phyloP scores from a whole-genome alignment of 2,888 invertebrate species.

The Heliconius cydno region DNA sequence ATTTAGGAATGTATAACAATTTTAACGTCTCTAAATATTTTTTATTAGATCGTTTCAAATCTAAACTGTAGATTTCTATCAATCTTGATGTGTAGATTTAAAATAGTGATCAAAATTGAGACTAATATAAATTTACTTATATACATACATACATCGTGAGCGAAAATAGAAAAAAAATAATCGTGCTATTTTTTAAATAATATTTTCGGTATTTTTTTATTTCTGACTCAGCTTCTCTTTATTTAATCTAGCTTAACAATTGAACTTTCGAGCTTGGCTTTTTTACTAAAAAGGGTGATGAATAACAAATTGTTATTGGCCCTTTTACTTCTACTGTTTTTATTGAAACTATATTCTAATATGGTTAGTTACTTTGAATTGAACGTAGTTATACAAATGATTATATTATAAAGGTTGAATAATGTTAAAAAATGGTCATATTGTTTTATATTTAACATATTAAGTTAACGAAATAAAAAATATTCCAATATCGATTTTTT shows the following conservation, averaged over 20 bases:
- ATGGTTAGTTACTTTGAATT: background rate
- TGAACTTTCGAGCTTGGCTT: constrained; percentile 40
- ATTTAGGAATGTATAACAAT: background rate
- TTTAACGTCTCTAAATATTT: background rate
- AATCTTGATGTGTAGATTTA: constrained; percentile 23
- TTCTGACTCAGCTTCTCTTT: background rate
- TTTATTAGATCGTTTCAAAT: background rate
- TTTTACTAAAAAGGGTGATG: constrained; percentile 38
- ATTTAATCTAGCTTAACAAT: constrained; percentile 8
- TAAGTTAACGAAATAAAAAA: too few relatives aligned
- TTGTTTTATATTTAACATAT: background rate
- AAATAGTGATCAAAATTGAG: constrained; percentile 8
- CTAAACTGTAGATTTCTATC: constrained; percentile 17
- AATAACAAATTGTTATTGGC: constrained; percentile 8
- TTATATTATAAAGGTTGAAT: background rate
- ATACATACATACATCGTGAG: constrained; percentile 11
- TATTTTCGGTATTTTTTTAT: background rate
- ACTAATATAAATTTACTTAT: background rate
- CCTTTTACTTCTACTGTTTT: constrained; percentile 10
- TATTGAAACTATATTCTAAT: constrained; percentile 2
- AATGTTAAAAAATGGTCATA: background rate
- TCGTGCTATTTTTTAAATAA: constrained; percentile 1
- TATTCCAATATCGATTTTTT: too few relatives aligned
- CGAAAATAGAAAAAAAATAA: constrained; percentile 11
- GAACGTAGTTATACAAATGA: background rate